Base-by-base conservation (phyloP, 1,140 invertebrate genomes). In the Camponotus pennsylvanicus region DNA sequence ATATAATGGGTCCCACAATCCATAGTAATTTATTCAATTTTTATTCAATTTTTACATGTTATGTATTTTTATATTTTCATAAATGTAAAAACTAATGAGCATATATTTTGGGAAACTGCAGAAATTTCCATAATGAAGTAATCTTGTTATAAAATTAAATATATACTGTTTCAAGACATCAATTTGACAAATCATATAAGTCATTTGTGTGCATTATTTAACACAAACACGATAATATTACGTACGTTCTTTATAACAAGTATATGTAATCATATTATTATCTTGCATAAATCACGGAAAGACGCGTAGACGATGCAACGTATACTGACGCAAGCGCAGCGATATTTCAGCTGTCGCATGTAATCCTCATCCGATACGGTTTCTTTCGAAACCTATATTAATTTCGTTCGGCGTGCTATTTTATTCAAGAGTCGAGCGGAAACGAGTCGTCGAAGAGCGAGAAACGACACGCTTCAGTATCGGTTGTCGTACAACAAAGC, bases 291-390 rank as follows among this genome's bases (percentile, higher is more conserved):
- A 71, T 71, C 45, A 32, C 15, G 11, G 32, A 32, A 45, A 45
- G 49, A 55, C 15, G 18, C 49, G 8, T 21, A 34, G 37, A 67
- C 9, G 37, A 40, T 67, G 70, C 49, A 34, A 73, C 49, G 27
- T 40, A 15, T 27, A n/a, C 7, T 52, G 45, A 52, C 6, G 69
- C 27, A 32, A 71, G 13, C 49, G 27, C 45, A 27, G 49, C 49
- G 70, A 73, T 73, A 73, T 73, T 71, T 71, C 32, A 55, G 32
- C 8, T 55, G 70, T 71, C 69, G 45, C 70, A 9, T n/a, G 37
- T 49, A 49, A 18, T 42, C 3, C 37, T 18, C 37, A 66, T 66
- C 42, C 45, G 21, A 71, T 71, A 32, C 42, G 67, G 67, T 21
- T 52, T 71, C 49, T 73, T 73, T 55, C 49, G 37, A 55, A 55